phyloP scores from a whole-genome alignment of 2,113 vertebrate genomes.

The Scomber scombrus region DNA sequence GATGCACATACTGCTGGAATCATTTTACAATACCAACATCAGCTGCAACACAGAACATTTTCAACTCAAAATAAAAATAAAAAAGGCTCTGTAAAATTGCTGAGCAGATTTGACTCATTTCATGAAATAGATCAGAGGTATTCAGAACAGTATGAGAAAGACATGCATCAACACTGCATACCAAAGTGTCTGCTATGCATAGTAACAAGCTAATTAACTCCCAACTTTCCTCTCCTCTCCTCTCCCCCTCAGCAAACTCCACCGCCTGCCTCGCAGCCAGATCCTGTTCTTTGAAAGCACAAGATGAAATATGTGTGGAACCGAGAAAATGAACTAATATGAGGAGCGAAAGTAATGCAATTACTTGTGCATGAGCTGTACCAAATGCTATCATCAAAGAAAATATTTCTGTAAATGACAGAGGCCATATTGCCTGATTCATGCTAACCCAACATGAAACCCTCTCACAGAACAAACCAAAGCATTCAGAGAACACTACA shows the following conservation, averaged over 20 bases:
- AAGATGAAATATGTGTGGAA: constrained; percentile 58
- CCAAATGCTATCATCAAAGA: constrained; percentile 55
- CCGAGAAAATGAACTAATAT: constrained; percentile 29
- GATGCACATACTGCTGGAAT: not conserved
- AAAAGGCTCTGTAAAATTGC: constrained; percentile 9
- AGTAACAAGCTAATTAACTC: constrained; percentile 73
- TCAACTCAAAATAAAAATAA: constrained; percentile 5
- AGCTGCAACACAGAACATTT: not conserved
- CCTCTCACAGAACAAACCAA: constrained; percentile 7
- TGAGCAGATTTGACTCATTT: constrained; percentile 60
- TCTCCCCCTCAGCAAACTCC: constrained; percentile 42
- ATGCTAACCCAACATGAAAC: constrained; percentile 17
- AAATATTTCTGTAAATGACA: constrained; percentile 36
- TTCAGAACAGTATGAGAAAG: constrained; percentile 53
- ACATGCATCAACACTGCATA: constrained; percentile 65
- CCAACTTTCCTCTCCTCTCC: constrained; percentile 50
- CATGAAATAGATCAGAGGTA: constrained; percentile 34
- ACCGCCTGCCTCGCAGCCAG: constrained; percentile 57
- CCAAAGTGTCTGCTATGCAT: constrained; percentile 65
- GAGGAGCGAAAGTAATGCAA: constrained; percentile 47
- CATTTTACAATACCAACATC: constrained; percentile 28
- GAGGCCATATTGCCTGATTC: constrained; percentile 8
- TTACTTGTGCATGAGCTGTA: constrained; percentile 50
- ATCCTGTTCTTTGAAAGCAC: constrained; percentile 77
- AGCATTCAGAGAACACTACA: not conserved